A percentile compares a stretch with the other conserved stretches of the same genome.
phyloP scores from a whole-genome alignment of 1,140 invertebrate species.

The Neodiprion fabricii region DNA sequence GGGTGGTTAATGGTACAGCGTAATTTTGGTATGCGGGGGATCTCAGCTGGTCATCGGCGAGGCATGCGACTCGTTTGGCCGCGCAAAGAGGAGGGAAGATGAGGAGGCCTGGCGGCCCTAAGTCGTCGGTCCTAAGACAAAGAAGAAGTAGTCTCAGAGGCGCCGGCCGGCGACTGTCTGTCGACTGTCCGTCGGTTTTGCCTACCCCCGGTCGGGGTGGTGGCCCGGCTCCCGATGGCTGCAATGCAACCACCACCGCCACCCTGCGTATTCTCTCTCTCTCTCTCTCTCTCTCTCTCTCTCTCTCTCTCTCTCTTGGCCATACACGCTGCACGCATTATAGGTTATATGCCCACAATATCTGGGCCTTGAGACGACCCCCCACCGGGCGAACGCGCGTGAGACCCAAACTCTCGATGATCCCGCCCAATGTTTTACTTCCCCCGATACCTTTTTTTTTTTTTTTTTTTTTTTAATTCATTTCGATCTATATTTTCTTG shows the following conservation, averaged over 20 bases:
- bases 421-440: neutral
- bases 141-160: conserved; percentile 41
- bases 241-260: neutral
- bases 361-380: neutral
- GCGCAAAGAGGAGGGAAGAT: neutral
- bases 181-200: conserved; percentile 6
- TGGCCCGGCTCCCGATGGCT: conserved; percentile 9
- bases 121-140: conserved; percentile 29
- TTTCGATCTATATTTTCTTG: neutral
- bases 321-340: conserved; percentile 12
- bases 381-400: neutral
- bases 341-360: neutral
- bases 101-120: conserved; percentile 23
- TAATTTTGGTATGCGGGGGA: conserved; percentile 9
- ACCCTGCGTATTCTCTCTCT: conserved; percentile 8
- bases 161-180: conserved; percentile 26
- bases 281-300: conserved; percentile 17
- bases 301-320: neutral
- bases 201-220: neutral
- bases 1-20: too few relatives aligned
- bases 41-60: conserved; percentile 1
- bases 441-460: neutral
- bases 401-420: neutral
- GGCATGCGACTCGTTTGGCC: neutral
- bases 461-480: neutral